Evolutionary conservation across 1,140 invertebrate genomes (phyloP), one percentile per base, ranked within the genome.

Genomic region (Steinernema khuongi): DNA sequence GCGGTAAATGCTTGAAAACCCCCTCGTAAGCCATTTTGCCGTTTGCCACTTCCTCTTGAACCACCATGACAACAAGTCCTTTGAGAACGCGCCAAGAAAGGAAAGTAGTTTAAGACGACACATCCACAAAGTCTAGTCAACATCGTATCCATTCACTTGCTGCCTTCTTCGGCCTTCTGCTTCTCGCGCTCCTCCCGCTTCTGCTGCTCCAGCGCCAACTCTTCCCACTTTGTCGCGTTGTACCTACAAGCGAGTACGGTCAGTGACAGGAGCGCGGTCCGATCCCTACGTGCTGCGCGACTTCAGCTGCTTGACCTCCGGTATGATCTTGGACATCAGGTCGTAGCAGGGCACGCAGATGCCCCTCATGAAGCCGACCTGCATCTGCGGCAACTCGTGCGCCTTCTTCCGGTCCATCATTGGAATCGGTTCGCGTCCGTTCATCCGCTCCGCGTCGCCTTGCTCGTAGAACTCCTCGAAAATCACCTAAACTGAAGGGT

Each of bases 391-490:
- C 80, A 93, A 89, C 81, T 92, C 89, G 69, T 92, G 88, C 1
- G 89, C 88, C 80, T 91, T 90, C 44, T 88, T 87, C 73, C 92
- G 86, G 81, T 93, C 92, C 92, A 93, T 93, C 91, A 93, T 92
- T 1, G 91, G 89, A 73, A 92, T 90, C 0, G 92, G 92, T 31
- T 85, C 87, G 70, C 89, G 88, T 0, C 92, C 91, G 50, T 89
- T 88, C 14, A 87, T 87, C 75, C 89, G 88, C 83, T 93, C 91
- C 31, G 90, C 90, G 83, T 93, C 92, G 31, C 90, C 90, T 89
- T 93, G 91, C 77, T 91, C 89, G 85, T 92, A 93, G 86, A 93
- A 93, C 83, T 93, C 92, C 82, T 93, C 90, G 86, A 93, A 92
- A 75, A 93, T 92, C 1, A 91, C 50, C 50, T 60, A 60, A 60